Conservation (phyloP, 1,140 invertebrate genomes). For the Drosophila willistoni region DNA sequence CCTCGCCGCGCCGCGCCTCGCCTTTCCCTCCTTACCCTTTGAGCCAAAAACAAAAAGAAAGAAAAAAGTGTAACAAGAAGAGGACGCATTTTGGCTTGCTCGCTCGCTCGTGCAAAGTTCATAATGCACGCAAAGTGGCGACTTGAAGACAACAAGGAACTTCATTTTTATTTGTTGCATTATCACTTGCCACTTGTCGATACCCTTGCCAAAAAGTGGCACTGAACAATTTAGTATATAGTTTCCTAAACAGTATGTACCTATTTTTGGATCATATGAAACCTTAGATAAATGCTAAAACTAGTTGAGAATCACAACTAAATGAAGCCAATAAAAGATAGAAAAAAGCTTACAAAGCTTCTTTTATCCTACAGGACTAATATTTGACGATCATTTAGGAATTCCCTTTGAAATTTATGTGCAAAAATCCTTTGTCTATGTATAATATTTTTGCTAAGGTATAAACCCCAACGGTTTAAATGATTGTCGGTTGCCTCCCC, state of each 20-base stretch:
- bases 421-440: no score
- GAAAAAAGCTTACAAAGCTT: no score
- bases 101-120: constrained; percentile 77
- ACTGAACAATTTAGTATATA: no score
- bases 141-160: constrained; percentile 27
- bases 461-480: neutral
- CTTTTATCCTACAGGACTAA: no score
- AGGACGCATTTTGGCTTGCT: constrained; percentile 47
- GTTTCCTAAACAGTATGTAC: no score
- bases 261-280: no score
- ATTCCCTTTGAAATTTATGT: no score
- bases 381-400: no score
- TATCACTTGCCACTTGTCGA: constrained; percentile 26
- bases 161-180: constrained; percentile 22
- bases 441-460: neutral
- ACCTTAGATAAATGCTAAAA: no score
- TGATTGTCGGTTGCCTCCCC: neutral
- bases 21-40: neutral
- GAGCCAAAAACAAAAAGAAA: constrained; percentile 31
- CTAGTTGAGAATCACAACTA: no score
- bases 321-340: no score
- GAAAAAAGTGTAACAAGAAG: constrained; percentile 42
- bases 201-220: neutral
- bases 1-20: neutral
- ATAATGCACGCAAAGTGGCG: constrained; percentile 69